A percentile compares a stretch with the other conserved stretches of the same genome.
phyloP scores from a whole-genome alignment of 2,113 vertebrate genomes.

The Xenopus borealis region DNA sequence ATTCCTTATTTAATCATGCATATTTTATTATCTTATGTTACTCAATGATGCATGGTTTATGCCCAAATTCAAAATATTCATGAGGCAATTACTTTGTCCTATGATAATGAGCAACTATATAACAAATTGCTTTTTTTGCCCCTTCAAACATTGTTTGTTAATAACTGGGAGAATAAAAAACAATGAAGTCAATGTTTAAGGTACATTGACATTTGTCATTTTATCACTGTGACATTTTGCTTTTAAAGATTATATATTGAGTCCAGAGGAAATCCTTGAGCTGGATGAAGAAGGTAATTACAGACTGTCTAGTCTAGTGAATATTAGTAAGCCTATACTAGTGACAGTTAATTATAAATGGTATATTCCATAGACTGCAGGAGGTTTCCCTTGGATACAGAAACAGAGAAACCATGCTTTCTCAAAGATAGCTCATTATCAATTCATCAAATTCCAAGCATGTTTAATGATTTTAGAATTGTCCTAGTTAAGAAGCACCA shows the following conservation, averaged over 20 bases:
- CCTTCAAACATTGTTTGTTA: too few relatives aligned
- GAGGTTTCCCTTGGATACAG: neutral
- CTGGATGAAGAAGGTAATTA: constrained; percentile 38
- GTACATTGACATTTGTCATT: neutral
- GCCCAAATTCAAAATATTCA: too few relatives aligned
- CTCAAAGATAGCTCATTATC: constrained; percentile 11
- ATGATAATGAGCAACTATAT: too few relatives aligned
- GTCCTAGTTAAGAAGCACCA: too few relatives aligned
- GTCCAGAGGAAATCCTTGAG: constrained; percentile 19
- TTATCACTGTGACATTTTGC: constrained; percentile 43
- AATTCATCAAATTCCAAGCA: constrained; percentile 6
- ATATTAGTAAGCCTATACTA: constrained; percentile 25
- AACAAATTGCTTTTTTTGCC: too few relatives aligned
- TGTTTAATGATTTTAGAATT: too few relatives aligned
- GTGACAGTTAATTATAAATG: constrained; percentile 42
- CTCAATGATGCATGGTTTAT: too few relatives aligned
- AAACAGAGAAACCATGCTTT: neutral
- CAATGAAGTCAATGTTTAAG: constrained; percentile 7
- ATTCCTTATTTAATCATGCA: too few relatives aligned
- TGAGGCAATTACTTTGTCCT: too few relatives aligned
- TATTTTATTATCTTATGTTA: too few relatives aligned
- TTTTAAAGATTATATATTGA: neutral
- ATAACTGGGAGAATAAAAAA: too few relatives aligned
- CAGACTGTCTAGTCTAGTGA: constrained; percentile 46
- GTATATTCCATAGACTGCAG: neutral